Evolutionary conservation across 2,888 invertebrate genomes (phyloP).

Genomic region (Ophion slaviceki): DNA sequence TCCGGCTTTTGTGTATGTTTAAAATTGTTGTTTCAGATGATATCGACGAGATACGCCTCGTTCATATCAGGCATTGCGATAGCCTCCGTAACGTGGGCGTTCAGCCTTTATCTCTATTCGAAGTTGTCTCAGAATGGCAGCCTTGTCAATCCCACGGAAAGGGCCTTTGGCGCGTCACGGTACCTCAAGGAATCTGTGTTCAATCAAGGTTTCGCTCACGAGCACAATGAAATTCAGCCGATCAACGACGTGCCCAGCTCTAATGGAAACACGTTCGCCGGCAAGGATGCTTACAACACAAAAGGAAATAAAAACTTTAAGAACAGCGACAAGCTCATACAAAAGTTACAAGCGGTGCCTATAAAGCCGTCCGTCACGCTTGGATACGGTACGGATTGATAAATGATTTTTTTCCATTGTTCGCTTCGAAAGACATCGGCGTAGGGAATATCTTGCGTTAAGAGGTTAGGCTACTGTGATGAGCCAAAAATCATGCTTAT

Average conservation of each 20-base stretch:
- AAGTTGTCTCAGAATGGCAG: constrained; percentile 84
- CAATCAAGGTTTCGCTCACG: constrained; percentile 69
- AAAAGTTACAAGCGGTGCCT: constrained; percentile 83
- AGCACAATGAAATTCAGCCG: constrained; percentile 64
- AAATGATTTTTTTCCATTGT: constrained; percentile 22
- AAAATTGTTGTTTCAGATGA: constrained; percentile 73
- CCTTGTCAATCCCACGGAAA: constrained; percentile 82
- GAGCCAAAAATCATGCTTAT: no score
- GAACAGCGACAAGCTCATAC: constrained; percentile 83
- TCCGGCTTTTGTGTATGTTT: neutral
- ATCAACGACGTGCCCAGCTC: constrained; percentile 66
- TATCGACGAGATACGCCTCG: constrained; percentile 84
- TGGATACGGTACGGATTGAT: constrained; percentile 75
- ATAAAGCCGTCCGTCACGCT: constrained; percentile 78
- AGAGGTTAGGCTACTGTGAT: no score
- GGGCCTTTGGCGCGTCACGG: constrained; percentile 69
- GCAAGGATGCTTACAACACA: constrained; percentile 70
- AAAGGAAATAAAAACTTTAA: constrained; percentile 77
- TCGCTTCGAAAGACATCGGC: neutral
- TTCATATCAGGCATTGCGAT: constrained; percentile 90
- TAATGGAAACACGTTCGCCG: constrained; percentile 62
- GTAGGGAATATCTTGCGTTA: neutral
- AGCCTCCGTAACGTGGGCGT: constrained; percentile 90
- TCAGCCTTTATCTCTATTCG: constrained; percentile 90
- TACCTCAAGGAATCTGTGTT: constrained; percentile 74